Evolutionary conservation across 2,888 invertebrate genomes (phyloP).

Genomic region (Apoda limacodes): DNA sequence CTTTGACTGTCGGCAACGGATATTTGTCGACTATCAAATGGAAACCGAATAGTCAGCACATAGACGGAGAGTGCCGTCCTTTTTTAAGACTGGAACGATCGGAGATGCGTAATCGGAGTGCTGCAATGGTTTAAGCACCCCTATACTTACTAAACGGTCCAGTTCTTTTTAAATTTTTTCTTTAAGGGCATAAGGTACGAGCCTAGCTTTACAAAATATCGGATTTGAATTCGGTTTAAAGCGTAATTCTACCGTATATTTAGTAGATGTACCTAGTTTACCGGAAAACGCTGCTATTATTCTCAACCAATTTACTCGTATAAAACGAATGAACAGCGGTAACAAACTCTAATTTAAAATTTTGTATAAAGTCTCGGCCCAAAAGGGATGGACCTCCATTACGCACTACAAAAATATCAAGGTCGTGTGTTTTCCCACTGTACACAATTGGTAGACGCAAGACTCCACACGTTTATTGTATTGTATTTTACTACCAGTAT

Average conservation of each 20-base stretch:
- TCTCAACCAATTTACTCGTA: no score
- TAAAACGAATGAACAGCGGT: constrained; percentile 2
- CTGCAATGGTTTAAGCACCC: constrained; percentile 5
- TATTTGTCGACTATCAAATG: constrained; percentile 13
- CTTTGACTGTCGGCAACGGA: constrained; percentile 13
- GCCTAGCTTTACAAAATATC: constrained; percentile 2
- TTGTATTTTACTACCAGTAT: constrained; percentile 14
- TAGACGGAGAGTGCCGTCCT: constrained; percentile 4
- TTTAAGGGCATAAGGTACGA: constrained; percentile 1
- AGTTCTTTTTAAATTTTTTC: constrained; percentile 4
- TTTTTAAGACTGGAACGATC: constrained; percentile 6
- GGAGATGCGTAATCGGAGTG: constrained; percentile 9
- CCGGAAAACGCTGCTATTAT: no score
- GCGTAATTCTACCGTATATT: no score
- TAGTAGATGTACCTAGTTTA: no score
- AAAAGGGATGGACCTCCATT: constrained; percentile 8
- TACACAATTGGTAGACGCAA: constrained; percentile 12
- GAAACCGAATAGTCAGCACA: constrained; percentile 15
- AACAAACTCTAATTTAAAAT: constrained; percentile 11
- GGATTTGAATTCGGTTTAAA: not conserved
- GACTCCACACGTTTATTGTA: constrained; percentile 8
- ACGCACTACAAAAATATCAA: constrained; percentile 10
- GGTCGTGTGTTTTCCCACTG: not conserved
- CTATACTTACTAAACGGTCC: constrained; percentile 8
- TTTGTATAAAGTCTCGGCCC: constrained; percentile 11